These are phyloP conservation scores for Sericinus montela DNA, from an alignment of 2,888 invertebrate genomes.

Conservation along the genomic window DNA sequence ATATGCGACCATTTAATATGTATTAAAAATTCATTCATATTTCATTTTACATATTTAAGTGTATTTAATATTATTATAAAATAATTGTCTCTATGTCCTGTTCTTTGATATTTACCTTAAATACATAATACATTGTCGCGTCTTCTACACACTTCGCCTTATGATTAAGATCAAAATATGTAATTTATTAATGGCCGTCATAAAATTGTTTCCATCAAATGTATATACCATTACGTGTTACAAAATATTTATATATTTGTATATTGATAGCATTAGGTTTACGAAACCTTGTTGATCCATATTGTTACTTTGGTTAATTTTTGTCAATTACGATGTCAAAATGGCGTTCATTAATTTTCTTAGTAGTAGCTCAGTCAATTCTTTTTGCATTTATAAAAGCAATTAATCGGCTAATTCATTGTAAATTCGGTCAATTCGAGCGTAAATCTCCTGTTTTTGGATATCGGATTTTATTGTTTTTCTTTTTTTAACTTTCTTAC, in stretches of 20 bases:
- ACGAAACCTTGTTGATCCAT: constrained; percentile 58
- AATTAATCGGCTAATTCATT: not conserved
- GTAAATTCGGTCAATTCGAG: constrained; percentile 62
- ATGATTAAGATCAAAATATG: too few species aligned
- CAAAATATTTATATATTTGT: constrained; percentile 39
- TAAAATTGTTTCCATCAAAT: constrained; percentile 42
- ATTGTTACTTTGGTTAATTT: constrained; percentile 64
- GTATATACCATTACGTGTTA: constrained; percentile 54
- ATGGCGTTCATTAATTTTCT: constrained; percentile 47
- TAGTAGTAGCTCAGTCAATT: constrained; percentile 59
- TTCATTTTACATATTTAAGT: too few species aligned
- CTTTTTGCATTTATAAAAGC: constrained; percentile 38
- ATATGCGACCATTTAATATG: too few species aligned
- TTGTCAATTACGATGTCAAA: constrained; percentile 70
- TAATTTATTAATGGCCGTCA: constrained; percentile 3
- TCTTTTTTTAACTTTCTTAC: constrained; percentile 55
- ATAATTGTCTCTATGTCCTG: too few species aligned
- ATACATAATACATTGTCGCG: too few species aligned
- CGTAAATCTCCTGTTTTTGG: constrained; percentile 67
- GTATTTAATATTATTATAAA: too few species aligned
- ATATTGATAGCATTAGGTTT: constrained; percentile 44
- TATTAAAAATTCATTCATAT: too few species aligned
- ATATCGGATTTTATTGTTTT: constrained; percentile 51
- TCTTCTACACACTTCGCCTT: too few species aligned
- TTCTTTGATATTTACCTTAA: not conserved